These are phyloP conservation scores for Pyrrhura leucotis DNA, from an alignment of 2,797 vertebrate genomes.

Conservation along the genomic window DNA sequence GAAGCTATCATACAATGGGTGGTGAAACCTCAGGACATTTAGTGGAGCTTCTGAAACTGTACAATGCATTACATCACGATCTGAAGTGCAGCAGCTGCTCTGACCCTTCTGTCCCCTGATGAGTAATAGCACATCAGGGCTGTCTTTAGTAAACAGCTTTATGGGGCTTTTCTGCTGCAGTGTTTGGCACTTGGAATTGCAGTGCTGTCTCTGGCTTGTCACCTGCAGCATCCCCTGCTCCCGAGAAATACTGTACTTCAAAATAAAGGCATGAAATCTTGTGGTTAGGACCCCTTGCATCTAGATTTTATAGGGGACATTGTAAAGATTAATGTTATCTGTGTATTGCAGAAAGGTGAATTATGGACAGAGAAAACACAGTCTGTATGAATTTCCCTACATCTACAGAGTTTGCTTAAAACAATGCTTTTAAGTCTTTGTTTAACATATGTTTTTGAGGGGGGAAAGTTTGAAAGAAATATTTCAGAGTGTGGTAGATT, in stretches of 20 bases:
- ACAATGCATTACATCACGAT: not conserved
- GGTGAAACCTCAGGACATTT: not conserved
- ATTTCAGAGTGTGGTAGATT: not conserved
- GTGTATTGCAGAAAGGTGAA: not conserved
- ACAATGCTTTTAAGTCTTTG: not conserved
- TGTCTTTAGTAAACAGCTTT: slow-evolving; percentile 37
- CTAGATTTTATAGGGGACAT: not conserved
- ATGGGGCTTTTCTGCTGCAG: not conserved
- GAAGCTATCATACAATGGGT: not conserved
- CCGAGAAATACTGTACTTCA: not conserved
- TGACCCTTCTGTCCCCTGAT: not conserved
- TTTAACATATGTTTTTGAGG: not conserved
- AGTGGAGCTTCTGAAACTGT: not conserved
- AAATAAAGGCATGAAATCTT: not conserved
- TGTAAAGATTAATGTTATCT: not conserved
- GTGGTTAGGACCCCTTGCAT: not conserved
- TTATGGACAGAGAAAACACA: not conserved
- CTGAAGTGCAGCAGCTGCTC: slow-evolving; percentile 31
- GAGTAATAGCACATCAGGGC: not conserved
- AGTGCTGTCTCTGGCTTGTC: not conserved
- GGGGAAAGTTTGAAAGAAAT: not conserved
- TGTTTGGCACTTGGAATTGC: not conserved
- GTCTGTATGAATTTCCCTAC: not conserved
- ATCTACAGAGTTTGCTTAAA: not conserved
- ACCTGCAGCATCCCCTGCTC: not conserved